Evolutionary conservation across 2,797 vertebrate species (phyloP).

Genomic region (Pangasius mekongensis): DNA sequence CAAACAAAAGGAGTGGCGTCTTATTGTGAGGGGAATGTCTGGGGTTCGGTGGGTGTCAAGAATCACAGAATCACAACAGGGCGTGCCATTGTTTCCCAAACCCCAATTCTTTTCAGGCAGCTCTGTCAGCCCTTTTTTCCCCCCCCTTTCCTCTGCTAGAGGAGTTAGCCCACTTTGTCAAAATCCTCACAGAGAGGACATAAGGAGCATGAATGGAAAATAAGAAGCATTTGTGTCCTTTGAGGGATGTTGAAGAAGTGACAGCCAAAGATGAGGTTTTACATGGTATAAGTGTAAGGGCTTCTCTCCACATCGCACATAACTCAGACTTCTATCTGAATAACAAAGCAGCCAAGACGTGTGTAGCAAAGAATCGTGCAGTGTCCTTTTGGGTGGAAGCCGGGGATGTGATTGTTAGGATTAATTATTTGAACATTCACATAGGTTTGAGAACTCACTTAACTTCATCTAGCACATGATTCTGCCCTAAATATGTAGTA

Average conservation of each 20-base stretch:
- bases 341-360: conserved; percentile 55
- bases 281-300: conserved; percentile 55
- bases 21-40: conserved; percentile 70
- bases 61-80: conserved; percentile 69
- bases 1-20: conserved; percentile 73
- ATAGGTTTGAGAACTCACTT: conserved; percentile 30
- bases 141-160: conserved; percentile 62
- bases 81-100: conserved; percentile 79
- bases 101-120: conserved; percentile 72
- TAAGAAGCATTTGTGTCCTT: conserved; percentile 76
- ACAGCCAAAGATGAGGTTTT: conserved; percentile 58
- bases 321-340: conserved; percentile 53
- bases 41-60: conserved; percentile 68
- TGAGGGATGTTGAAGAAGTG: conserved; percentile 65
- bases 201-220: conserved; percentile 70
- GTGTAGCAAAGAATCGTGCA: conserved; percentile 63
- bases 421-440: conserved; percentile 54
- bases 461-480: conserved; percentile 11
- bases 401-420: conserved; percentile 34
- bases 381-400: conserved; percentile 42
- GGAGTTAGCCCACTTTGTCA: conserved; percentile 68
- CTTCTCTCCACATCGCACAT: conserved; percentile 63
- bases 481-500: neutral
- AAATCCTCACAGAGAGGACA: conserved; percentile 70
- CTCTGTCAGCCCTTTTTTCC: conserved; percentile 55